Evolutionary conservation across 2,113 vertebrate genomes (phyloP), one percentile per base, ranked within the genome.

Genomic region (Ceyx margarethae): DNA sequence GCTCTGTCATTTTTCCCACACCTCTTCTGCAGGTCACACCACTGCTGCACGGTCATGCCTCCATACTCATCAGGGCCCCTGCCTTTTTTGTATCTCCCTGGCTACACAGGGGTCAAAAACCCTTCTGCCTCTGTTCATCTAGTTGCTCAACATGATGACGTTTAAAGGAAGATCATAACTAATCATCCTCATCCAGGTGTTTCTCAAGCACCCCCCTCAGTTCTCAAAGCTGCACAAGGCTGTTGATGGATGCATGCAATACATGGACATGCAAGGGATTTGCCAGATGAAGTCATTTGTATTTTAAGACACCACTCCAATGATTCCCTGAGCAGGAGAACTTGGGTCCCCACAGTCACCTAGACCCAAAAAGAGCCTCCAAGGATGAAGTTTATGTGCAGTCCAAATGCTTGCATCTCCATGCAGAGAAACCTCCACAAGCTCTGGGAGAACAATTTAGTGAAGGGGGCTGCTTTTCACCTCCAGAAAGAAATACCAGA

Each of bases 1-100:
- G 22, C 22, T 76, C 5, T 37, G 9, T 15, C 0, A 17, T 53
- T 43, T 67, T 28, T 19, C 42, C 21, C 29, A 17, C 0, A 0
- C 13, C 11, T 42, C 3, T 22, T 66, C 28, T n/a, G 8, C 48
- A 58, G 22, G 10, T 84, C 25, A 53, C 9, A 5, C 12, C 2
- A 1, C 51, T 16, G 14, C 16, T 69, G 8, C 46, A 46, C 22
- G 64, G 25, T 13, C 5, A 6, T 28, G 42, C 19, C 31, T 10
- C 46, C 13, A 2, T 7, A 2, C 13, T 29, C 10, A 4, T 18
- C 54, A 68, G 15, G 11, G 17, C 29, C 73, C 28, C 60, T 64
- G 9, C 26, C n/a, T 69, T 51, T 73, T 13, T 26, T 26, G 2
- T 10, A 4, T 35, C 37, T 64, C 35, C 50, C n/a, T 1, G 1